A percentile compares a stretch with the other conserved stretches of the same genome.
Evolutionary conservation across 2,888 invertebrate species (phyloP).

Genomic region (Apomyelois bistriatella): DNA sequence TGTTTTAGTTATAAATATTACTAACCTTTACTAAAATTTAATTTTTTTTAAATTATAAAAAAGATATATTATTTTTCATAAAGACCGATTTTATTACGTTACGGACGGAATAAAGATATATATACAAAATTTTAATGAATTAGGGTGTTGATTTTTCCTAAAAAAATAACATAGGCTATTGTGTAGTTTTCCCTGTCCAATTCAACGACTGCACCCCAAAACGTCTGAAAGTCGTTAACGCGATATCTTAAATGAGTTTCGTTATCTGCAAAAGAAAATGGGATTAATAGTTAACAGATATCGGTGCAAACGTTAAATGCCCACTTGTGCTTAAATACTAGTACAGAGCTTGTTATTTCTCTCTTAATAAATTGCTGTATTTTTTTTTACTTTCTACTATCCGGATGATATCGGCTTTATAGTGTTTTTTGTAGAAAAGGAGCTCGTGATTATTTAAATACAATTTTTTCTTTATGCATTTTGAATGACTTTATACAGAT

Average conservation of each 20-base stretch:
- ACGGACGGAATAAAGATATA: too few species aligned
- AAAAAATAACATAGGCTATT: too few species aligned
- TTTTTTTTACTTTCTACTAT: not conserved
- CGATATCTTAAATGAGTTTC: constrained; percentile 79
- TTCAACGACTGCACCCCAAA: constrained; percentile 62
- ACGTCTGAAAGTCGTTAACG: constrained; percentile 68
- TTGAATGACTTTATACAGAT: too few species aligned
- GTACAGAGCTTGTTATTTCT: constrained; percentile 23
- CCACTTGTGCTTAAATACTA: constrained; percentile 36
- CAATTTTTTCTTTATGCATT: too few species aligned
- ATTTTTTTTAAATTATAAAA: too few species aligned
- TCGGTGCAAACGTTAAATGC: constrained; percentile 56
- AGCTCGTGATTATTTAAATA: not conserved
- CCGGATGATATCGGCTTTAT: too few species aligned
- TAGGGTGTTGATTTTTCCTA: too few species aligned
- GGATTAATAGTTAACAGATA: constrained; percentile 75
- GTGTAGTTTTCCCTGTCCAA: constrained; percentile 32
- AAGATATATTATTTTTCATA: too few species aligned
- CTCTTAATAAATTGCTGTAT: constrained; percentile 26
- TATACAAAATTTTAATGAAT: too few species aligned
- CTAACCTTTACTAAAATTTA: too few species aligned
- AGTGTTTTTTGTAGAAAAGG: not conserved
- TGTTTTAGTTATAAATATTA: too few species aligned
- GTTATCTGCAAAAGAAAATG: constrained; percentile 77
- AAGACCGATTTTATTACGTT: too few species aligned